Evolutionary conservation across 2,113 vertebrate genomes (phyloP).

Genomic region (Mesoclemmys tuberculata): DNA sequence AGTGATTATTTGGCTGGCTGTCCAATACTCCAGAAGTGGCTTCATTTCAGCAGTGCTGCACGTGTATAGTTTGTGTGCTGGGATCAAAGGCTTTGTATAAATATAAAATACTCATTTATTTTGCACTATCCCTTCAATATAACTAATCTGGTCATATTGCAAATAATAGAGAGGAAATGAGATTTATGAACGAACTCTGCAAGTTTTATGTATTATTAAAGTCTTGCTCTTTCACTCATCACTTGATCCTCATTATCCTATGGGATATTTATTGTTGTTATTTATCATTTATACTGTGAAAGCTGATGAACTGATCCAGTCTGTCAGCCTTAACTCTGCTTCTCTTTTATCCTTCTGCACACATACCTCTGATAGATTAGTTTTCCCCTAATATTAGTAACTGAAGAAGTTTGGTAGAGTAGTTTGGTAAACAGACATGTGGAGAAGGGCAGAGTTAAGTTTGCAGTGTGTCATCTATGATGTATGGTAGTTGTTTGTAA

Average conservation of each 20-base stretch:
- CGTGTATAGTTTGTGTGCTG: neutral
- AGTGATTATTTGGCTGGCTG: neutral
- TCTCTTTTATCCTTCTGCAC: neutral
- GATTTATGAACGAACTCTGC: neutral
- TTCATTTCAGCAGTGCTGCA: neutral
- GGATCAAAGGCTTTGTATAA: neutral
- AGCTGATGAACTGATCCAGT: neutral
- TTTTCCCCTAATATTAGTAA: neutral
- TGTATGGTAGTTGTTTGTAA: neutral
- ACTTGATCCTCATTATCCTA: neutral
- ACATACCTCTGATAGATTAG: neutral
- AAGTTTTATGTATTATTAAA: neutral
- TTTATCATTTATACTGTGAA: neutral
- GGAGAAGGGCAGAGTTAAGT: neutral
- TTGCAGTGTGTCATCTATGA: neutral
- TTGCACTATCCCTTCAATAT: neutral
- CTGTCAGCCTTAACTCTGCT: neutral
- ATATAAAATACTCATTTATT: neutral
- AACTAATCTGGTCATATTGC: neutral
- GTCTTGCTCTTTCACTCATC: neutral
- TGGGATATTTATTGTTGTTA: neutral
- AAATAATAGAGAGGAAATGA: neutral
- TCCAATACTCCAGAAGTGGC: neutral
- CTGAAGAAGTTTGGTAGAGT: neutral
- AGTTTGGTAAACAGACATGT: neutral